Percentiles rank a stretch among this genome's conserved stretches.
Evolutionary conservation across 92 coral and sea anemone genomes (phyloP).

Genomic region (Porites cylindrica): DNA sequence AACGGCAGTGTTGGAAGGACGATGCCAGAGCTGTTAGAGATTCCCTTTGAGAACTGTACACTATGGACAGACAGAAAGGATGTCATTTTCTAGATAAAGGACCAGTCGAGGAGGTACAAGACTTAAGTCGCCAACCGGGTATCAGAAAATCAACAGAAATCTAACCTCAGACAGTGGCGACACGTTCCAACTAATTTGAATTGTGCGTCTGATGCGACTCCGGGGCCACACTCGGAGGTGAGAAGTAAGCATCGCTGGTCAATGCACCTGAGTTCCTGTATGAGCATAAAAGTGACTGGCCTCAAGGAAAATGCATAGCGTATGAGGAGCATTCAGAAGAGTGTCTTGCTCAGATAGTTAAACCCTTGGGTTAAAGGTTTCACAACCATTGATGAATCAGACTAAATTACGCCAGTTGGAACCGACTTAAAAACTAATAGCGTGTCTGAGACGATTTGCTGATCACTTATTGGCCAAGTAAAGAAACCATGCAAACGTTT

Average conservation of each 20-base stretch:
- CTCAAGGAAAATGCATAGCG: too few relatives aligned
- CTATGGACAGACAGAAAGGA: conserved; percentile 73
- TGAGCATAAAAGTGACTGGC: too few relatives aligned
- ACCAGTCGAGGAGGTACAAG: conserved; percentile 53
- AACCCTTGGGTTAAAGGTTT: too few relatives aligned
- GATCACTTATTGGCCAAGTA: conserved; percentile 16
- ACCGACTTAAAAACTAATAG: conserved; percentile 33
- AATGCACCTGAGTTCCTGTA: too few relatives aligned
- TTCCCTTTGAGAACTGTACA: conserved; percentile 17
- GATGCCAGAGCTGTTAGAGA: conserved; percentile 36
- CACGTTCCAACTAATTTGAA: conserved; percentile 57
- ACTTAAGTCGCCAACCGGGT: conserved; percentile 51
- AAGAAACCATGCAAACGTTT: neutral
- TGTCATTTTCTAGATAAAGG: conserved; percentile 54
- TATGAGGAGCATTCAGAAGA: too few relatives aligned
- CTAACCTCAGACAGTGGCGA: conserved; percentile 46
- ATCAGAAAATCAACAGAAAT: conserved; percentile 45
- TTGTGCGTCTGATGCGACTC: conserved; percentile 56
- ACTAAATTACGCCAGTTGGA: conserved; percentile 35
- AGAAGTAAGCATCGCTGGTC: conserved; percentile 56
- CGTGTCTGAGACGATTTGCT: conserved; percentile 1
- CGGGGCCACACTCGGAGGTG: conserved; percentile 51
- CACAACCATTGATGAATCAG: too few relatives aligned
- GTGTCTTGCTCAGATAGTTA: too few relatives aligned
- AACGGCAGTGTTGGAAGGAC: conserved; percentile 67